Evolutionary conservation across 1,140 invertebrate genomes (phyloP), one percentile per base, ranked within the genome.

Genomic region (Drosophila fuyamai): DNA sequence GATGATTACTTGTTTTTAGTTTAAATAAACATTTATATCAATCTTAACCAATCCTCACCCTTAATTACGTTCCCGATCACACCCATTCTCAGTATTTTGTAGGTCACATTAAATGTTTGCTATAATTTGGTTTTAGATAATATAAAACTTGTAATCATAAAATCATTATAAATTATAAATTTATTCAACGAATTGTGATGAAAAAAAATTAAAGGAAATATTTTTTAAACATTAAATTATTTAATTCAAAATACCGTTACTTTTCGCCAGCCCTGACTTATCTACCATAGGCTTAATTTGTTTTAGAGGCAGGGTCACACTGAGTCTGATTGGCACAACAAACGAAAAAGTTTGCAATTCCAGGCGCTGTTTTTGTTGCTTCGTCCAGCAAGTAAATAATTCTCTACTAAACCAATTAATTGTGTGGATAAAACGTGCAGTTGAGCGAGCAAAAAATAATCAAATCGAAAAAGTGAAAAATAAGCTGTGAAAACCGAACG

Each of bases 341-440:
- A 83, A 81, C 61, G 66, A 79, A 84, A 83, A 77, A 83, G 71
- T 50, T 71, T 73, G 80, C 70, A 46, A 81, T 66, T 84, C 60
- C 72, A 74, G 77, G 59, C 76, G 76, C 46, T 55, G 40, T 48
- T 47, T 65, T 79, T 75, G 58, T 68, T 59, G 66, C 77, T 73
- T 51, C 61, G 38, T 62, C 43, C 55, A 55, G n/a, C 55, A 68
- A 73, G 81, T 84, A 84, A 84, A 81, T 68, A 16, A 56, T 9
- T 12, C n/a, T 1, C n/a, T 35, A 43, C 23, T 23, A 50, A 41
- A 14, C 6, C 23, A 43, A 62, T 18, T 43, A n/a, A 2, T 59
- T 8, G 61, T 63, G 50, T 23, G 1, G 50, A 67, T 50, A 7
- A 29, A 23, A 5, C 48, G 12, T 8, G 40, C 2, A 18, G 9